Base-by-base conservation (phyloP, 2,888 invertebrate species). In the Folsomia manolachei region DNA sequence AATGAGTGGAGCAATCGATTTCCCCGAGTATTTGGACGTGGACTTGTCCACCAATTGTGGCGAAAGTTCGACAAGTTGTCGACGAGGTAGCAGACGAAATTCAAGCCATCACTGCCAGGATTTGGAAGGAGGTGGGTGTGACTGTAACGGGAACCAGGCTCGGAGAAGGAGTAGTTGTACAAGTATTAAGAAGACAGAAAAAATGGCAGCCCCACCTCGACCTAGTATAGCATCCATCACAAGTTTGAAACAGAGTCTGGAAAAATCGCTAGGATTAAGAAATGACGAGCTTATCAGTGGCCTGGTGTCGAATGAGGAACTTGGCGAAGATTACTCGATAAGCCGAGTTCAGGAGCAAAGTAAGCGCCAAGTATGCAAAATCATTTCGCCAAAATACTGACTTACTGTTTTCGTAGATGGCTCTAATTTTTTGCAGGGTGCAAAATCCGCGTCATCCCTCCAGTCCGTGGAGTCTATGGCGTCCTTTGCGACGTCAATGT, bases 1-100 rank as follows among this genome's bases (percentile, higher is more conserved):
- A 4, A 56, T 56, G 56, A 56, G 56, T 56, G 56, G 56, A 56
- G n/a, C 11, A 14, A 56, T 56, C 56, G 56, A 56, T 56, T 56
- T 56, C n/a, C 56, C 56, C 4, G 56, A 56, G n/a, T 56, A 56
- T n/a, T 19, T 56, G 4, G 56, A 56, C 56, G 56, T 56, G 19
- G 56, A 7, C n/a, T 56, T 56, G 56, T 19, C 19, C 21, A 56
- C 56, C 4, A 56, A 7, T 4, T 39, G 7, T 9, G 39, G 14
- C 4, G 39, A 39, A 39, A 39, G 14, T 14, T 39, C 39, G 14
- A 4, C 7, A 9, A n/a, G n/a, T n/a, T n/a, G n/a, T n/a, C 39
- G 39, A 39, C 39, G 39, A 39, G 39, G 14, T 14, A 39, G 39
- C 39, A 39, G 39, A 39, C 7, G 7, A 9, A 39, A 39, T 39